Evolutionary conservation across 37 sponge, comb jelly and placozoan genomes (phyloP).

Genomic region (Halichondria panicea): DNA sequence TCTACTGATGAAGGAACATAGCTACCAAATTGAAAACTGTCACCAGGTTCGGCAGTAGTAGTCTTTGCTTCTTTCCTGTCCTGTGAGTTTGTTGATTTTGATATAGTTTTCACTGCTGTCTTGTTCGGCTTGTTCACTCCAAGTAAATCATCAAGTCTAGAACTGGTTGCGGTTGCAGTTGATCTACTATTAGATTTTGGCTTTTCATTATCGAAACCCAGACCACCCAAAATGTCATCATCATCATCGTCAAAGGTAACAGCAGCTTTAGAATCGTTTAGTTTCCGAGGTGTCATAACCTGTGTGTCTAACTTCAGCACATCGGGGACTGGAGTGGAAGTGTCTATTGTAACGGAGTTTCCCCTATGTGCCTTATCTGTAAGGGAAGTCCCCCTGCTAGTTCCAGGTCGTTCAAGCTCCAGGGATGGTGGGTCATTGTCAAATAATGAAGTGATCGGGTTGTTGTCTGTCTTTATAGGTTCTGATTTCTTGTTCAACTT

Average conservation of each 20-base stretch:
- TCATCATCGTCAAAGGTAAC: slow-evolving; percentile 34
- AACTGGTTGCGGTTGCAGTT: background rate
- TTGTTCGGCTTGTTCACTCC: background rate
- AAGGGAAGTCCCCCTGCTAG: background rate
- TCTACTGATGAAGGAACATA: slow-evolving; percentile 46
- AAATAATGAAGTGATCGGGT: slow-evolving; percentile 21
- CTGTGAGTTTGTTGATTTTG: background rate
- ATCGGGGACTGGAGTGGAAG: background rate
- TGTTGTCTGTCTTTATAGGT: slow-evolving; percentile 12
- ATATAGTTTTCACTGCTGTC: background rate
- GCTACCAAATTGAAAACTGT: slow-evolving; percentile 60
- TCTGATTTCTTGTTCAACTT: background rate
- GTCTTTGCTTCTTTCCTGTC: background rate
- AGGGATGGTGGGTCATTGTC: background rate
- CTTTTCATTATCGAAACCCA: slow-evolving; percentile 25
- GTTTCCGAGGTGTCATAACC: background rate
- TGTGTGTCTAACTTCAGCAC: slow-evolving; percentile 1
- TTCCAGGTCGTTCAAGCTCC: background rate
- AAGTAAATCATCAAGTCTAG: slow-evolving; percentile 25
- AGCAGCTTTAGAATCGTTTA: background rate
- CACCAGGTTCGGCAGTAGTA: background rate
- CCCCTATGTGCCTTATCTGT: no score
- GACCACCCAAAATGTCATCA: slow-evolving; percentile 51
- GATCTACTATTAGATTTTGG: background rate
- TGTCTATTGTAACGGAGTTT: no score